Percentiles rank a stretch among this genome's conserved stretches.
These are phyloP conservation scores for Merluccius polli DNA, from an alignment of 2,797 vertebrate genomes.

Conservation along the genomic window DNA sequence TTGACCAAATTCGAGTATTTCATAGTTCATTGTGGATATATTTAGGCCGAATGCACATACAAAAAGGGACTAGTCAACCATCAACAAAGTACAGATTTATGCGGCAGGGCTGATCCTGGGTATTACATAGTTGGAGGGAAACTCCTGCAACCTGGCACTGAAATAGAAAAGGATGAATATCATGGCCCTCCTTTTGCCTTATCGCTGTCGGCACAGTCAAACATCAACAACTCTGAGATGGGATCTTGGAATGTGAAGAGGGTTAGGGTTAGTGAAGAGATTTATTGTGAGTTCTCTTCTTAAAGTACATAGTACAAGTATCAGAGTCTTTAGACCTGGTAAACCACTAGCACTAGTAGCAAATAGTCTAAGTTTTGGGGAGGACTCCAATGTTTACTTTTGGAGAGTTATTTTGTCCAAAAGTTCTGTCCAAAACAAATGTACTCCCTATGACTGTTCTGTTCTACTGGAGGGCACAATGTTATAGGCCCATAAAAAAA, in stretches of 20 bases:
- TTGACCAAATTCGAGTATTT: neutral
- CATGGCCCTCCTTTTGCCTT: conserved; percentile 4
- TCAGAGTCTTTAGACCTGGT: neutral
- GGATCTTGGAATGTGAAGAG: conserved; percentile 11
- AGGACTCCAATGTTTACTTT: neutral
- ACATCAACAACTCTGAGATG: conserved; percentile 7
- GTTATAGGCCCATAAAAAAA: conserved; percentile 62
- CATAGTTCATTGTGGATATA: neutral
- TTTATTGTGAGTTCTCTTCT: conserved; percentile 7
- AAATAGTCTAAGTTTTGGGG: neutral
- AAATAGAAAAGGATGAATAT: conserved; percentile 11
- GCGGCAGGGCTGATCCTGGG: neutral
- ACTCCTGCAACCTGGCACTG: conserved; percentile 15
- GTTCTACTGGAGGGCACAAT: conserved; percentile 46
- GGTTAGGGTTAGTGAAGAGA: no score
- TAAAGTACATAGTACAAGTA: neutral
- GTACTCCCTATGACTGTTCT: conserved; percentile 37
- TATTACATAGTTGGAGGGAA: conserved; percentile 9
- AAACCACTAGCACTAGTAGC: neutral
- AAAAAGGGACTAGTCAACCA: neutral
- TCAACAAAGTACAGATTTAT: neutral
- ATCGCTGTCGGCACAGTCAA: neutral
- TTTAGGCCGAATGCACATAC: neutral
- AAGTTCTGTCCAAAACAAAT: conserved; percentile 32
- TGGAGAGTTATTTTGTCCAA: neutral